Percentiles rank a stretch among this genome's conserved stretches.
Conservation (phyloP, 2,888 invertebrate genomes). For the Eupithecia vulgata region DNA sequence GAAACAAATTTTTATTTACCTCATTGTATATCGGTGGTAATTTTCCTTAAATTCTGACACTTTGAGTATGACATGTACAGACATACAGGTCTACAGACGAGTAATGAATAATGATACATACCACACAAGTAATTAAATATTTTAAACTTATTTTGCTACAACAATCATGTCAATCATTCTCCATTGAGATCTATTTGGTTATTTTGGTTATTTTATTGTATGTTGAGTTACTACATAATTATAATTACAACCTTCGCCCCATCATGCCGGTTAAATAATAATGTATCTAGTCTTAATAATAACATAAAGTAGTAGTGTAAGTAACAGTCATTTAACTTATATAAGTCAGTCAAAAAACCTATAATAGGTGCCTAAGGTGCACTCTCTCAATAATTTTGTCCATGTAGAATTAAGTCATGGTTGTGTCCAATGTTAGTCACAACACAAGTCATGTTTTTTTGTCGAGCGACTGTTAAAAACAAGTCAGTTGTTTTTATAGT, state of each 20-base stretch:
- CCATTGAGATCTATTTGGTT: not conserved
- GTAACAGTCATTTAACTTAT: not conserved
- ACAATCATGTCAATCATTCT: not conserved
- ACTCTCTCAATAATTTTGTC: not conserved
- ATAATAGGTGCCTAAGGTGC: not conserved
- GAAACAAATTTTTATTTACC: not conserved
- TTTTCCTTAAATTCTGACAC: not conserved
- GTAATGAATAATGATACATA: not conserved
- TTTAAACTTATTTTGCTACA: not conserved
- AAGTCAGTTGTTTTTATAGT: not conserved
- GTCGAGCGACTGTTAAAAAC: not conserved
- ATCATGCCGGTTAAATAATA: not conserved
- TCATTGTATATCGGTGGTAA: conserved; percentile 10
- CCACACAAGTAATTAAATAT: not conserved
- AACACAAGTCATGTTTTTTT: not conserved
- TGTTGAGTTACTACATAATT: not conserved
- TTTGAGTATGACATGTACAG: not conserved
- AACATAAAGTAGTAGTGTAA: not conserved
- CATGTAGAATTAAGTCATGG: not conserved
- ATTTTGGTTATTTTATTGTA: not conserved
- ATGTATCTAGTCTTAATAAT: not conserved
- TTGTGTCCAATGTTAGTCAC: not conserved
- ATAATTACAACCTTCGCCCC: not conserved
- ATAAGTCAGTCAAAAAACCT: not conserved
- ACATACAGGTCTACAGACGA: not conserved